phyloP scores from a whole-genome alignment of 2,888 invertebrate species.

The Scaptomyza parva region DNA sequence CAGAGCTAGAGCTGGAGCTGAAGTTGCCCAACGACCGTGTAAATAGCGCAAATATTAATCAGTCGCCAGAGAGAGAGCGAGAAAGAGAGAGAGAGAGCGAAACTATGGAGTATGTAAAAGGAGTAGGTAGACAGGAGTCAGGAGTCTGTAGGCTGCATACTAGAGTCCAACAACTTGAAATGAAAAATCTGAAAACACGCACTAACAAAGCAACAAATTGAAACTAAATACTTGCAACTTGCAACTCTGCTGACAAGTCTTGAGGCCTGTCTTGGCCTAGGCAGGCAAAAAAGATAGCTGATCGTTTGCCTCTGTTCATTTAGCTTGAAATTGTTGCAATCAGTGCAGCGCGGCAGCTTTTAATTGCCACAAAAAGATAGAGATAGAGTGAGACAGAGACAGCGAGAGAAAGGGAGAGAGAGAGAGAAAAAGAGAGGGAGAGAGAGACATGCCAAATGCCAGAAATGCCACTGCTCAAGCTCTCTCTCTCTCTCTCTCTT shows the following conservation, averaged over 20 bases:
- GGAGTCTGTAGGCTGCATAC: constrained; percentile 13
- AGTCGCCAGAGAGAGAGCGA: constrained; percentile 49
- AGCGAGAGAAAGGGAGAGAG: too few species aligned
- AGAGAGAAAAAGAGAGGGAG: constrained; percentile 4
- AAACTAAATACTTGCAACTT: constrained; percentile 4
- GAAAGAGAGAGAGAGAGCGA: constrained; percentile 22
- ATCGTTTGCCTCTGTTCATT: constrained; percentile 72
- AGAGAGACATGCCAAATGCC: constrained; percentile 66
- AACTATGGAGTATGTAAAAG: not conserved
- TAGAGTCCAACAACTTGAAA: constrained; percentile 41
- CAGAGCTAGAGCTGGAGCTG: constrained; percentile 17
- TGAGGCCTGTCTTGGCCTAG: constrained; percentile 15
- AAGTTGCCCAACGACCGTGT: constrained; percentile 73
- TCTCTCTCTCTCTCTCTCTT: constrained; percentile 8
- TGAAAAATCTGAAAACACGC: constrained; percentile 75
- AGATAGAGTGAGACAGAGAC: constrained; percentile 8
- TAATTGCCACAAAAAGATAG: constrained; percentile 57
- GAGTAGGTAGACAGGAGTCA: constrained; percentile 47
- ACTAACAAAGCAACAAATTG: constrained; percentile 82
- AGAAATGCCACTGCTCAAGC: constrained; percentile 56
- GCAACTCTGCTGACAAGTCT: constrained; percentile 3
- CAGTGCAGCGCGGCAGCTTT: constrained; percentile 72
- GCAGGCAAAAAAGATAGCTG: constrained; percentile 45
- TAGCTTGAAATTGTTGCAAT: constrained; percentile 80
- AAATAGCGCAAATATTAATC: constrained; percentile 82